These are phyloP conservation scores for Drosophila pectinifera DNA, from an alignment of 1,140 invertebrate species.

Conservation along the genomic window DNA sequence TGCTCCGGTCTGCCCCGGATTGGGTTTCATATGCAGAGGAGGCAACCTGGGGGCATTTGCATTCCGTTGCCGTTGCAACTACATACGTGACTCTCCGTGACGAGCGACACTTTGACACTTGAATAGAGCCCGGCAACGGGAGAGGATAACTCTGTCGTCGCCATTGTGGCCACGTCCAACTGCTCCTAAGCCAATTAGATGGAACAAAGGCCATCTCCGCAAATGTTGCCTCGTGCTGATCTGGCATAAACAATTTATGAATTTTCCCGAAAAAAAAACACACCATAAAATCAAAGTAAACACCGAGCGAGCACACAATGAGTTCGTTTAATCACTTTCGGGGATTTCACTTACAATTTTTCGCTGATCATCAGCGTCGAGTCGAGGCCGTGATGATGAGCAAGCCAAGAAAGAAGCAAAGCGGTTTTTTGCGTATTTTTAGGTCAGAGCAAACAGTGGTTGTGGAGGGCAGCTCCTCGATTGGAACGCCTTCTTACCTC, in stretches of 20 bases:
- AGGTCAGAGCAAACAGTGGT: constrained; percentile 46
- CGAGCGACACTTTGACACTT: constrained; percentile 53
- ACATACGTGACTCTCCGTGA: constrained; percentile 43
- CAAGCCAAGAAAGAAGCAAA: constrained; percentile 26
- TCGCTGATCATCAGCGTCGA: constrained; percentile 28
- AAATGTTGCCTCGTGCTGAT: constrained; percentile 23
- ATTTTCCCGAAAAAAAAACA: constrained; percentile 5
- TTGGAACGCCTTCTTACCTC: constrained; percentile 61
- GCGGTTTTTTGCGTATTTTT: constrained; percentile 47
- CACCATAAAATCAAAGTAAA: constrained; percentile 23
- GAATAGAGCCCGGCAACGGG: constrained; percentile 24
- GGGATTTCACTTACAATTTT: constrained; percentile 45
- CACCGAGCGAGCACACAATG: constrained; percentile 17
- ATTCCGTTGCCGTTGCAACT: constrained; percentile 24
- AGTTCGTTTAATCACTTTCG: constrained; percentile 20
- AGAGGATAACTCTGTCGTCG: constrained; percentile 26
- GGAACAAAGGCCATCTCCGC: constrained; percentile 36
- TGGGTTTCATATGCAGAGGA: constrained; percentile 12
- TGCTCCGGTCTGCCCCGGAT: constrained; percentile 11
- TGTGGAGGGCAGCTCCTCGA: constrained; percentile 10
- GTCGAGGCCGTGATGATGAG: constrained; percentile 23
- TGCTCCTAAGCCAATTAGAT: constrained; percentile 52
- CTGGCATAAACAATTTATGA: constrained; percentile 31
- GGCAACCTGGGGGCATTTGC: constrained; percentile 35
- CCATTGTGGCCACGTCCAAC: constrained; percentile 30